These are phyloP conservation scores for Pemphredon lugubris DNA, from an alignment of 2,888 invertebrate species.

Conservation along the genomic window DNA sequence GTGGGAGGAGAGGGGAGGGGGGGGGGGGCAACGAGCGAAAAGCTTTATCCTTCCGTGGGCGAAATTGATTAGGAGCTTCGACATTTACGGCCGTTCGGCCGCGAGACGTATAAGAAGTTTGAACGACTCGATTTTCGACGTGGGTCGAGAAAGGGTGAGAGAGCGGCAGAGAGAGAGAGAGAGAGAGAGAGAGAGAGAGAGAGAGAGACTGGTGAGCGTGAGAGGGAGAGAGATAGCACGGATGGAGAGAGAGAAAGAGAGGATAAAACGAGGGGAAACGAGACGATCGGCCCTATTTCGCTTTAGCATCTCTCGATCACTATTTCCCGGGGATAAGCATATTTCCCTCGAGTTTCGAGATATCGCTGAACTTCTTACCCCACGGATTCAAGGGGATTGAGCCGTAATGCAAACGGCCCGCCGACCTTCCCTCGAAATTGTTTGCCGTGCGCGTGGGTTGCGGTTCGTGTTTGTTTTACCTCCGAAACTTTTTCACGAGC, in stretches of 20 bases:
- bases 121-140: slow-evolving; percentile 54
- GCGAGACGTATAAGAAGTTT: slow-evolving; percentile 44
- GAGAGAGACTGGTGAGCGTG: slow-evolving; percentile 12
- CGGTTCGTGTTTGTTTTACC: slow-evolving; percentile 29
- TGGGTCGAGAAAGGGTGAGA: neutral
- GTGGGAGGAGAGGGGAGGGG: slow-evolving; percentile 4
- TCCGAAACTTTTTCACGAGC: slow-evolving; percentile 37
- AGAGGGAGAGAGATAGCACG: slow-evolving; percentile 2
- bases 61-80: slow-evolving; percentile 64
- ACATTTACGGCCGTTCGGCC: slow-evolving; percentile 44
- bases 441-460: slow-evolving; percentile 42
- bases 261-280: neutral
- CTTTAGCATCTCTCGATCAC: slow-evolving; percentile 59
- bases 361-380: slow-evolving; percentile 67
- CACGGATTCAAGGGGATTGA: slow-evolving; percentile 59
- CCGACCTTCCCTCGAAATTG: slow-evolving; percentile 57
- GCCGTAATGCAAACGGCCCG: slow-evolving; percentile 67
- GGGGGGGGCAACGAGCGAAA: neutral
- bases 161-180: neutral
- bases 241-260: neutral
- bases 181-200: neutral
- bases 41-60: slow-evolving; percentile 7
- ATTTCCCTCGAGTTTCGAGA: slow-evolving; percentile 69
- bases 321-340: slow-evolving; percentile 71
- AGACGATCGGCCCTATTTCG: slow-evolving; percentile 39